Evolutionary conservation across 1,140 invertebrate genomes (phyloP).

Genomic region (Meloidogyne floridensis): DNA sequence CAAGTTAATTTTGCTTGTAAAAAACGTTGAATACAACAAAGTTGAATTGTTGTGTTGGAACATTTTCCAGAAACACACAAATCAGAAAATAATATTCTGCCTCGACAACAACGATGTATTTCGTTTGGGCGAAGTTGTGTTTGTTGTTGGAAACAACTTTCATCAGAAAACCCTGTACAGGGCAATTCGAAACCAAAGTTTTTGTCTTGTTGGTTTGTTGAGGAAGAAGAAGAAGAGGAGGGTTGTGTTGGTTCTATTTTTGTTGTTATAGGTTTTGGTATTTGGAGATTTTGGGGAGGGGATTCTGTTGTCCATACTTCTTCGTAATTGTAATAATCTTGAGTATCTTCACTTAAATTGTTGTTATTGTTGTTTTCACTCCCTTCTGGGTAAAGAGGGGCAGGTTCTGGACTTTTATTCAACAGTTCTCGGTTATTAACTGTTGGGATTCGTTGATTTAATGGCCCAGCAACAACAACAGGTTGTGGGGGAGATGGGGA

Average conservation of each 20-base stretch:
- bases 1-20: conserved; percentile 61
- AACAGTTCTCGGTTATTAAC: background rate
- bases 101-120: conserved; percentile 59
- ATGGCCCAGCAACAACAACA: background rate
- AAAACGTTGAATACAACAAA: conserved; percentile 65
- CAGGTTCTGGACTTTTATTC: conserved; percentile 38
- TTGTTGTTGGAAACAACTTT: conserved; percentile 65
- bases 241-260: conserved; percentile 1
- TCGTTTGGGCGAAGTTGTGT: conserved; percentile 37
- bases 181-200: conserved; percentile 56
- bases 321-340: conserved; percentile 5
- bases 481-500: conserved; percentile 19
- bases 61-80: conserved; percentile 61
- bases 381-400: conserved; percentile 49
- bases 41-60: conserved; percentile 57
- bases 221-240: background rate
- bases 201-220: conserved; percentile 23
- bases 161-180: conserved; percentile 61
- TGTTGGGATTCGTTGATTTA: background rate
- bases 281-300: conserved; percentile 36
- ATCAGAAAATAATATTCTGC: conserved; percentile 57
- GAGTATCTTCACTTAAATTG: conserved; percentile 15
- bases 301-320: background rate
- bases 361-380: conserved; percentile 43
- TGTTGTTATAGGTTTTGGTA: conserved; percentile 46